A percentile compares a stretch with the other conserved stretches of the same genome.
Conservation (phyloP, 2,888 invertebrate genomes). For the Drosophila fungiperda region DNA sequence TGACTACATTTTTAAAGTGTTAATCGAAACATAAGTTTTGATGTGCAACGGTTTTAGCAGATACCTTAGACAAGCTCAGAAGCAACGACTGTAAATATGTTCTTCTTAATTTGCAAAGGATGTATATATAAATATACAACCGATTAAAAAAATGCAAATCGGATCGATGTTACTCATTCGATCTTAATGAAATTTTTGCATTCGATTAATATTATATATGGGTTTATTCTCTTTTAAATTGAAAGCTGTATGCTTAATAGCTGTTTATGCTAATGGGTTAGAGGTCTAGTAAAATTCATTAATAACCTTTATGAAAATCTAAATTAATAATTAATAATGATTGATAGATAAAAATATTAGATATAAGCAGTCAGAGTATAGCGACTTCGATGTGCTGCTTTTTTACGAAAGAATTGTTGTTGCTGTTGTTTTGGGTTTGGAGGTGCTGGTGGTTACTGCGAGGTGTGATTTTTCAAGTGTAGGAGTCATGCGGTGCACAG, state of each 20-base stretch:
- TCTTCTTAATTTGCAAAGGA: background rate
- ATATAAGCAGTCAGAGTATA: conserved; percentile 4
- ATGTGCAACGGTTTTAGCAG: background rate
- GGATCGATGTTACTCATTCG: background rate
- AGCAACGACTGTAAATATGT: background rate
- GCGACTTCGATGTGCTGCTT: background rate
- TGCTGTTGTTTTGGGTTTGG: conserved; percentile 28
- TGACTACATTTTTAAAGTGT: background rate
- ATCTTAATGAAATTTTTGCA: background rate
- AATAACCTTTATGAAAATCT: background rate
- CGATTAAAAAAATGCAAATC: background rate
- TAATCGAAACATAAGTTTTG: background rate
- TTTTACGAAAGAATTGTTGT: background rate
- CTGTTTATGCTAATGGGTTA: background rate
- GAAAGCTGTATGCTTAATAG: background rate
- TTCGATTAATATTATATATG: background rate
- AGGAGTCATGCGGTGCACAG: conserved; percentile 81
- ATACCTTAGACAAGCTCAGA: background rate
- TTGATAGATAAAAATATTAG: background rate
- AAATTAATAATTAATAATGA: background rate
- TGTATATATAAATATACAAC: background rate
- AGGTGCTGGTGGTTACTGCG: conserved; percentile 42
- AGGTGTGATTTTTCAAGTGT: conserved; percentile 82
- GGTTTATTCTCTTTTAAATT: too few species aligned
- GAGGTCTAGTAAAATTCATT: background rate